These are phyloP conservation scores for Myiozetetes cayanensis DNA, from an alignment of 2,113 vertebrate genomes.

Conservation along the genomic window DNA sequence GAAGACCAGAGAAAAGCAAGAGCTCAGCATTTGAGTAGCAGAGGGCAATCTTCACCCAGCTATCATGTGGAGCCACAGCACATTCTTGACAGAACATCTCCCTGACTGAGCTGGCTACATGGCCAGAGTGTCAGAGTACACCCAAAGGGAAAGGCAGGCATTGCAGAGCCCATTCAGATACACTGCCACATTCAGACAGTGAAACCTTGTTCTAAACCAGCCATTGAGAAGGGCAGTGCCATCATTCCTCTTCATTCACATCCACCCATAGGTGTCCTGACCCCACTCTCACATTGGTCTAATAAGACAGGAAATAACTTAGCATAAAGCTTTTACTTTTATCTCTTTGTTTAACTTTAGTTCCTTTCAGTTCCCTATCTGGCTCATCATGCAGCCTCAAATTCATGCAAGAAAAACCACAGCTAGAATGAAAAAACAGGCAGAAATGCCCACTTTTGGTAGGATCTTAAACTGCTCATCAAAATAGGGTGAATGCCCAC, in stretches of 20 bases:
- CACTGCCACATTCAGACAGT: neutral
- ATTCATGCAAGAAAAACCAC: neutral
- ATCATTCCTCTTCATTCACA: neutral
- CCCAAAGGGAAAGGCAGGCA: neutral
- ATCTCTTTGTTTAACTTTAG: neutral
- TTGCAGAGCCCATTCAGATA: neutral
- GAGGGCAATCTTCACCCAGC: neutral
- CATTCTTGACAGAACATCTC: neutral
- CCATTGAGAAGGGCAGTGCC: neutral
- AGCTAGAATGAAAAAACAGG: neutral
- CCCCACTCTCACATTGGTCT: neutral
- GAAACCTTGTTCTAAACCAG: neutral
- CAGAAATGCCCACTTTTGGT: neutral
- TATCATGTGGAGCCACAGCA: neutral
- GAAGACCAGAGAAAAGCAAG: neutral
- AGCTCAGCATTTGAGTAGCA: neutral
- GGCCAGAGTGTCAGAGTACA: neutral
- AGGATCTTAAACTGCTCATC: neutral
- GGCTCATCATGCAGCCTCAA: neutral
- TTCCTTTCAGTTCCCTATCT: neutral
- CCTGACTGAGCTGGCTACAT: neutral
- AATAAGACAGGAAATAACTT: neutral
- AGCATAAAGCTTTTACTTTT: neutral
- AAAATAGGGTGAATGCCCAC: neutral
- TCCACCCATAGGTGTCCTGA: neutral